Evolutionary conservation across 2,888 invertebrate genomes (phyloP).

Genomic region (Stenoptilia bipunctidactyla): DNA sequence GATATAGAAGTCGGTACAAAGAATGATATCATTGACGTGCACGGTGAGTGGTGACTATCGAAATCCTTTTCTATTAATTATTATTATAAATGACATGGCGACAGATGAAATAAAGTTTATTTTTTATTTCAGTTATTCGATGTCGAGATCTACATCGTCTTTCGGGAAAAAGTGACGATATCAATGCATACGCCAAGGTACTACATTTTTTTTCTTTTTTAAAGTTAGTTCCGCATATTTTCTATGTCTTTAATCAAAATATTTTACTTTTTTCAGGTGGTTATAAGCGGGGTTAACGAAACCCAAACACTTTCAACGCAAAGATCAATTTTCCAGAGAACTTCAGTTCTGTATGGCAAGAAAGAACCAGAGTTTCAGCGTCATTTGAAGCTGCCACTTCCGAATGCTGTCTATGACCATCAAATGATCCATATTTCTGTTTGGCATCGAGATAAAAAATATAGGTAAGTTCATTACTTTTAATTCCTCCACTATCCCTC

Average conservation of each 20-base stretch:
- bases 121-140: conserved; percentile 76
- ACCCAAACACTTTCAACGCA: conserved; percentile 48
- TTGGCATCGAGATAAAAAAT: conserved; percentile 87
- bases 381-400: conserved; percentile 77
- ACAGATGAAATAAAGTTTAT: conserved; percentile 7
- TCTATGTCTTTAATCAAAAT: too few relatives aligned
- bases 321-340: conserved; percentile 78
- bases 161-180: conserved; percentile 73
- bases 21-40: conserved; percentile 74
- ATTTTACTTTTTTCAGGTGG: conserved; percentile 56
- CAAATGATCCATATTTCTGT: conserved; percentile 83
- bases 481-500: too few relatives aligned
- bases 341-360: conserved; percentile 84
- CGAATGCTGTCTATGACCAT: conserved; percentile 59
- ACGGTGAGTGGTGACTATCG: conserved; percentile 76
- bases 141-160: conserved; percentile 80
- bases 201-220: conserved; percentile 7
- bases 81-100: conserved; percentile 4
- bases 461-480: conserved; percentile 70
- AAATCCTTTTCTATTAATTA: conserved; percentile 17
- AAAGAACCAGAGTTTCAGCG: conserved; percentile 85
- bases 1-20: conserved; percentile 73
- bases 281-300: conserved; percentile 60
- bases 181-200: conserved; percentile 88
- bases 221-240: not conserved